These are phyloP conservation scores for Paramuricea clavata DNA, from an alignment of 92 coral and sea anemone species.

Conservation along the genomic window DNA sequence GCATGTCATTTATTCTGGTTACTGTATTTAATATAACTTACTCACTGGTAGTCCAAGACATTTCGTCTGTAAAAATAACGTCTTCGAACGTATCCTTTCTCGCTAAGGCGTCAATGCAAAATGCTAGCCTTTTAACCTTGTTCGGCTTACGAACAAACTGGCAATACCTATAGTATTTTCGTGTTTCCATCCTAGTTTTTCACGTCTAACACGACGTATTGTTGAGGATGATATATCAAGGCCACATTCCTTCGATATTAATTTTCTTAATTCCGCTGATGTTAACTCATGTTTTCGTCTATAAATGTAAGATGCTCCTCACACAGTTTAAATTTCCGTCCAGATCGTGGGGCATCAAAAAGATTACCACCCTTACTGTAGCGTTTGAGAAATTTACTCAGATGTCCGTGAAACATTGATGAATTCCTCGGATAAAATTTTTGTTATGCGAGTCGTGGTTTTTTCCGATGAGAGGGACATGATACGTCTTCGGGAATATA, in stretches of 20 bases:
- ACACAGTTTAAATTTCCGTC: neutral
- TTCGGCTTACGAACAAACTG: constrained; percentile 11
- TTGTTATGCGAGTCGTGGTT: too few species aligned
- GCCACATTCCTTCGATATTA: neutral
- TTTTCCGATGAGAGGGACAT: too few species aligned
- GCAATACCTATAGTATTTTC: neutral
- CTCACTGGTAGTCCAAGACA: too few species aligned
- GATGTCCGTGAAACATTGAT: too few species aligned
- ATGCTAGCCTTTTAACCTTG: neutral
- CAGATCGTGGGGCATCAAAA: neutral
- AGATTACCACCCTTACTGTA: neutral
- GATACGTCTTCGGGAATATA: too few species aligned
- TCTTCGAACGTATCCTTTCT: constrained; percentile 2
- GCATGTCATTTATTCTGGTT: too few species aligned
- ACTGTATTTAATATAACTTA: too few species aligned
- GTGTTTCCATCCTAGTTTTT: neutral
- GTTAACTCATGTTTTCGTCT: neutral
- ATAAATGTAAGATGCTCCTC: neutral
- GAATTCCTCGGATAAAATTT: too few species aligned
- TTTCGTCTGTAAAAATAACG: constrained; percentile 6
- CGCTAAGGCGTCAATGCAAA: neutral
- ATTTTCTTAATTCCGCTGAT: neutral
- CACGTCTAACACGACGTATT: constrained; percentile 3
- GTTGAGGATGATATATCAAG: neutral
- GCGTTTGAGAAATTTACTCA: neutral